These are phyloP conservation scores for Oncorhynchus masou DNA, from an alignment of 2,113 vertebrate species.

Conservation along the genomic window DNA sequence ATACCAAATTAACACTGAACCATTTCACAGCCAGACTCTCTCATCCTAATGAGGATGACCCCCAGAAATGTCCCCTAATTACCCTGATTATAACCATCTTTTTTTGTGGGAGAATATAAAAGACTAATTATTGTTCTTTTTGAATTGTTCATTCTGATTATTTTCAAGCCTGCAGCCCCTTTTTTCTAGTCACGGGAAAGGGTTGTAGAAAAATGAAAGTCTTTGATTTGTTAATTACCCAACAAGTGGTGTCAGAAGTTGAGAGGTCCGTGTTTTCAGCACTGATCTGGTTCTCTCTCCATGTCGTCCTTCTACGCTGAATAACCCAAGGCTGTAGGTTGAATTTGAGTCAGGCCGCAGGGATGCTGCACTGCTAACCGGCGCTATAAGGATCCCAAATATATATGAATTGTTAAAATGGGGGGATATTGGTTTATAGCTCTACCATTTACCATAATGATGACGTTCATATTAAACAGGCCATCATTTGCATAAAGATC, in stretches of 20 bases:
- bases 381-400: slow-evolving; percentile 37
- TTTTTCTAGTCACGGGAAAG: slow-evolving; percentile 25
- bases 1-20: slow-evolving; percentile 64
- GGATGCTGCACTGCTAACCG: slow-evolving; percentile 23
- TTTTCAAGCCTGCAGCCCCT: slow-evolving; percentile 55
- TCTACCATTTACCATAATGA: neutral
- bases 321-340: slow-evolving; percentile 37
- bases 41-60: slow-evolving; percentile 66
- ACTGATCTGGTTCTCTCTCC: slow-evolving; percentile 8
- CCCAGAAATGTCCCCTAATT: slow-evolving; percentile 63
- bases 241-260: slow-evolving; percentile 23
- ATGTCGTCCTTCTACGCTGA: slow-evolving; percentile 5
- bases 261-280: slow-evolving; percentile 16
- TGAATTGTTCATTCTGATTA: slow-evolving; percentile 65
- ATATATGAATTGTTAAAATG: slow-evolving; percentile 37
- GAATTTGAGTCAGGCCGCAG: slow-evolving; percentile 23
- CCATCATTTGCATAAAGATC: neutral
- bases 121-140: slow-evolving; percentile 66
- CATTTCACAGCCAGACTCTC: slow-evolving; percentile 51
- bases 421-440: neutral
- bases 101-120: slow-evolving; percentile 59
- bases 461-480: neutral
- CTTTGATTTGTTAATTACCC: slow-evolving; percentile 42
- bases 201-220: slow-evolving; percentile 18
- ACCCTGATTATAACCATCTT: slow-evolving; percentile 62